Evolutionary conservation across 2,888 invertebrate genomes (phyloP), one percentile per base, ranked within the genome.

Genomic region (Pterostichus niger): DNA sequence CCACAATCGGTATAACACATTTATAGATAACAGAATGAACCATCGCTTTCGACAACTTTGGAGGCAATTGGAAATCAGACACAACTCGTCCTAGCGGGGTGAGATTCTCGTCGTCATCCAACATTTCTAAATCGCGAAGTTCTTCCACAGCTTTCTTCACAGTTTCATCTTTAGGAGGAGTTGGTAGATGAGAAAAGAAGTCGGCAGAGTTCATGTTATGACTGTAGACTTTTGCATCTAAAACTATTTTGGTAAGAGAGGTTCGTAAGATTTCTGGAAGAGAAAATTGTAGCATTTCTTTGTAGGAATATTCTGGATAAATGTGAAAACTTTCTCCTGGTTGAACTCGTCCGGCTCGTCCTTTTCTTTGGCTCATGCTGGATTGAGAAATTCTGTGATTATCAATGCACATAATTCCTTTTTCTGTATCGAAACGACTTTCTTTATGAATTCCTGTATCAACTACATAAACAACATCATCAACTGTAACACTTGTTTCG

Each of bases 401-500:
- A 84, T 93, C 92, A 56, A 91, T 84, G 89, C 90, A 83, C 90
- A 91, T 91, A 84, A 88, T 86, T 76, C 89, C 90, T 87, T 92
- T 92, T 10, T 91, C 89, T 35, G 91, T 89, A 84, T 91, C 91
- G 84, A 93, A 91, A 49, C 90, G 88, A 56, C 92, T 89, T 87
- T 93, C 92, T 86, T 93, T 94, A 33, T 93, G 93, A 1, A 92
- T 91, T 0, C 94, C 94, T 0, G 92, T 91, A 86, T 95, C 95
- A 6, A 95, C 88, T 0, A 95, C 95, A 86, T 94, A 93, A 0
- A 92, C 92, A 0, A 94, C 93, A 86, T 95, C 95, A 0, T 93
- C 92, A 84, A 95, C 92, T 0, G 95, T 95, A n/a, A 95, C 92
- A 0, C 95, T 94, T 0, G 94, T 95, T 87, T 95, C 93, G 0